Conservation (phyloP, 2,888 invertebrate genomes). For the Amphipoea oculea region DNA sequence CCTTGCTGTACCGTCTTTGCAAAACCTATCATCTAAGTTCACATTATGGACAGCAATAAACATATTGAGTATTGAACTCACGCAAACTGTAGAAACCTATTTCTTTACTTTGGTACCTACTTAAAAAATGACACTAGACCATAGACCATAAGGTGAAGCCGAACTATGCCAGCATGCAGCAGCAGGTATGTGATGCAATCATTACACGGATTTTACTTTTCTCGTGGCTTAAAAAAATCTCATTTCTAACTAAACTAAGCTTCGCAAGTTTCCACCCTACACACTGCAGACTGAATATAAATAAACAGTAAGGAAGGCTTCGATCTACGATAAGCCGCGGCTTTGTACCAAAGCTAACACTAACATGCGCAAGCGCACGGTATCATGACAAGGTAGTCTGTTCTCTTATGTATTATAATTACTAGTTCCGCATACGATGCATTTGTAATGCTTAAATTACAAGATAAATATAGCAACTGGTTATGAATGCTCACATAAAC, state of each 20-base stretch:
- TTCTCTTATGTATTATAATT: conserved; percentile 40
- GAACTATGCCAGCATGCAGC: background rate
- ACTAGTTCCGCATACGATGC: conserved; percentile 43
- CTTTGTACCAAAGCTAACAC: conserved; percentile 16
- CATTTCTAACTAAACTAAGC: background rate
- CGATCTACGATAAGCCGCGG: conserved; percentile 40
- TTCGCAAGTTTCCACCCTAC: background rate
- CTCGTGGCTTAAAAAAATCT: background rate
- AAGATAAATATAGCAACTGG: conserved; percentile 40
- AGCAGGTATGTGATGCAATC: background rate
- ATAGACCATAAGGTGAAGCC: background rate
- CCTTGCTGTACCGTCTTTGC: too few relatives aligned
- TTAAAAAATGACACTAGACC: background rate
- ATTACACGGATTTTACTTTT: background rate
- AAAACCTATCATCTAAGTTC: too few relatives aligned
- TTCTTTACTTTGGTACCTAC: background rate
- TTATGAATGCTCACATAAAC: conserved; percentile 44
- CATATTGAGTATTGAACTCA: background rate
- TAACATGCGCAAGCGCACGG: conserved; percentile 22
- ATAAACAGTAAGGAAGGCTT: conserved; percentile 33
- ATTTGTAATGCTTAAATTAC: conserved; percentile 31
- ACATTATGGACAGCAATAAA: background rate
- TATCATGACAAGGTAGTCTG: conserved; percentile 34
- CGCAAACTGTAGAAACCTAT: background rate
- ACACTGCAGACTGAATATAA: conserved; percentile 5